Conservation (phyloP, 92 coral and sea anemone species). For the Paragorgia papillata region DNA sequence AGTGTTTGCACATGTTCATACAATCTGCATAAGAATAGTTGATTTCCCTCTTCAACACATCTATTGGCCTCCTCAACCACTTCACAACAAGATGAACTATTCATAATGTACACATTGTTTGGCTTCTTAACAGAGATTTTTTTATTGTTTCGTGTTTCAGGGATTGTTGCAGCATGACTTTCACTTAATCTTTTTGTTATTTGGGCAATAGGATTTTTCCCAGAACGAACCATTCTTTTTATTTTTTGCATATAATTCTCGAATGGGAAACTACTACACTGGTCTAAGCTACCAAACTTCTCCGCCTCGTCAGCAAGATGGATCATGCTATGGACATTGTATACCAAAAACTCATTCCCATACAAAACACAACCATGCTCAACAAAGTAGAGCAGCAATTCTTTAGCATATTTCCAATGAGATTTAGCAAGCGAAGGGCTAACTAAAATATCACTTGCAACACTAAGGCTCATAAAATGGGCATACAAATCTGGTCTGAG, state of each 20-base stretch:
- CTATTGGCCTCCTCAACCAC: neutral
- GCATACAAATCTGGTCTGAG: constrained; percentile 20
- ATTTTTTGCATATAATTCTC: no score
- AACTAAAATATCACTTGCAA: constrained; percentile 31
- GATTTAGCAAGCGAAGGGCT: constrained; percentile 1
- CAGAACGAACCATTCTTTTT: no score
- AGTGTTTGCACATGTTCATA: no score
- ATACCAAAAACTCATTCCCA: no score
- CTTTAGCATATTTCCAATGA: constrained; percentile 31
- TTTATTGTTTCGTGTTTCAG: neutral
- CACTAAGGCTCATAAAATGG: constrained; percentile 15
- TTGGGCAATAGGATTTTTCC: constrained; percentile 24
- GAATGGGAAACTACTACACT: no score
- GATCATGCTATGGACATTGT: no score
- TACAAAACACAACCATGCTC: no score
- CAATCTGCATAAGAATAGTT: neutral
- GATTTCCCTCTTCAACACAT: neutral
- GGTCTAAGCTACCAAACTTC: no score
- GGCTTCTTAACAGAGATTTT: constrained; percentile 9
- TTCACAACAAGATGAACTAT: neutral
- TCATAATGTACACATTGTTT: neutral
- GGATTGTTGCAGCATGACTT: neutral
- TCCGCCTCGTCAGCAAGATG: no score
- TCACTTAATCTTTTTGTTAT: constrained; percentile 29
- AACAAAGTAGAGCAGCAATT: constrained; percentile 31